phyloP scores from a whole-genome alignment of 2,113 vertebrate genomes.

The Cacatua alba region DNA sequence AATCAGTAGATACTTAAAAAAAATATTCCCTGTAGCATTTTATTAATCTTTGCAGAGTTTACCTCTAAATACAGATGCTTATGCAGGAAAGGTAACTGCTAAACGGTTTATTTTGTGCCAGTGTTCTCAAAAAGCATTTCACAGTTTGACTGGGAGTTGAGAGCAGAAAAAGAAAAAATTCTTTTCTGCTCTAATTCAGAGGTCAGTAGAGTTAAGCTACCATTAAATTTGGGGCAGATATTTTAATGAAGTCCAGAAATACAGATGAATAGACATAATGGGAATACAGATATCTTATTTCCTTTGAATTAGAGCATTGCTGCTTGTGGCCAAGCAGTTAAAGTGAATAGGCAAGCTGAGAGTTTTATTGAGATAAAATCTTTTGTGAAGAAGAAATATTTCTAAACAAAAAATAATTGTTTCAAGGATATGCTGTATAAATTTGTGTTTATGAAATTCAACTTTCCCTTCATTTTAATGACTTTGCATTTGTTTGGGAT shows the following conservation, averaged over 20 bases:
- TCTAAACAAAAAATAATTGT: neutral
- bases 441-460: neutral
- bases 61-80: slow-evolving; percentile 24
- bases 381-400: neutral
- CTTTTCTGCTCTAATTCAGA: neutral
- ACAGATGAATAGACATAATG: neutral
- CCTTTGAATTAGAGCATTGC: neutral
- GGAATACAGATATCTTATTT: neutral
- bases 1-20: slow-evolving; percentile 27
- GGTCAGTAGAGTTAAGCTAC: slow-evolving; percentile 13
- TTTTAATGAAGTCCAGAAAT: slow-evolving; percentile 29
- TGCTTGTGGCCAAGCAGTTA: neutral
- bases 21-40: slow-evolving; percentile 7
- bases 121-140: slow-evolving; percentile 15
- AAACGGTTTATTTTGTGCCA: slow-evolving; percentile 27
- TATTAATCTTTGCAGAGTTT: slow-evolving; percentile 18
- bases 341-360: neutral
- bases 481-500: neutral
- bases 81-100: neutral
- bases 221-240: neutral
- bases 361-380: neutral
- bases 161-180: neutral
- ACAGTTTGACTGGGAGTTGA: neutral
- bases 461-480: neutral
- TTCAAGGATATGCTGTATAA: neutral